Base-by-base conservation (phyloP, 2,113 vertebrate species). In the Cyrtonyx montezumae region DNA sequence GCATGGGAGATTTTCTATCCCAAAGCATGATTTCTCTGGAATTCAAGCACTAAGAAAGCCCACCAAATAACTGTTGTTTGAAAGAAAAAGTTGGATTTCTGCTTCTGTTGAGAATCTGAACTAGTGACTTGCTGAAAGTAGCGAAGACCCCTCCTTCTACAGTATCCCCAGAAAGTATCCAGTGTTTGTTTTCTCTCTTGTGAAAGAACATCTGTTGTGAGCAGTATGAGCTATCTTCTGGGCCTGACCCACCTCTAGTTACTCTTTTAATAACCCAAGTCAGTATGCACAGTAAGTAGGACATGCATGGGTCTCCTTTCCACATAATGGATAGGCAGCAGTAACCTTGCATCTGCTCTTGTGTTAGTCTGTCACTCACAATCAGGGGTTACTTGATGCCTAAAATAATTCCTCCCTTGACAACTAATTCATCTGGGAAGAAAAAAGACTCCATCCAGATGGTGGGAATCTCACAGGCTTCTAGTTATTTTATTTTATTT, bases 361-460 rank as follows among this genome's bases (percentile, higher is more conserved):
- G 94, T 88, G 91, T 95, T 75, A 94, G 95, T 93, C 96, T 96
- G 96, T 96, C 96, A 97, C 95, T 97, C 96, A 97, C 83, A 94
- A 67, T 84, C 93, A 93, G 84, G 63, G 87, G 95, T 93, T 94
- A 96, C 87, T 96, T 91, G 95, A 96, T 96, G 95, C 96, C 93
- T 95, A 96, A 97, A 96, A 96, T 96, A 96, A 95, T 96, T 97
- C 94, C 85, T 94, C 70, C 91, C 94, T 78, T 95, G 93, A 94
- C 94, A 94, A 96, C 90, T 91, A 95, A 96, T 96, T 97, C 95
- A 96, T 95, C 91, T 95, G 94, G 93, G 94, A 91, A 94, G 96
- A 95, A 97, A 95, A 96, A 93, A 85, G 90, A 95, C 94, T 96
- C 95, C 93, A 82, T 96, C 91, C 95, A 96, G 95, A 97, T 95